These are phyloP conservation scores for Leptoclinus maculatus DNA, from an alignment of 2,797 vertebrate genomes.

Conservation along the genomic window DNA sequence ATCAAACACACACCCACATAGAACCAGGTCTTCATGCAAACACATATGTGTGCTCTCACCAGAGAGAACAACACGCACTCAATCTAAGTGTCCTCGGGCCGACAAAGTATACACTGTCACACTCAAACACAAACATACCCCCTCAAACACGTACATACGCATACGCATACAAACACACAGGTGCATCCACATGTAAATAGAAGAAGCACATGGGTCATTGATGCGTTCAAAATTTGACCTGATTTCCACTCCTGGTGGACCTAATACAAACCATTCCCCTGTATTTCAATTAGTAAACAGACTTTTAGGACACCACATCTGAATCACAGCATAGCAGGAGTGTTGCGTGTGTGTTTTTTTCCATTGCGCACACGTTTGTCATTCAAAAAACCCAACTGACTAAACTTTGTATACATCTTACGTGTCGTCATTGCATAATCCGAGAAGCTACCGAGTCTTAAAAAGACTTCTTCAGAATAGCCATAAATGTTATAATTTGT, in stretches of 20 bases:
- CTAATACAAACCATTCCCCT: conserved; percentile 56
- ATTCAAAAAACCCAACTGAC: conserved; percentile 2
- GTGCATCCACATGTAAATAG: conserved; percentile 77
- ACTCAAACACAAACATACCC: conserved; percentile 76
- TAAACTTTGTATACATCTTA: not conserved
- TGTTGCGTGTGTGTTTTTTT: conserved; percentile 13
- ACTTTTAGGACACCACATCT: conserved; percentile 49
- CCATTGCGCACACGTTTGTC: conserved; percentile 46
- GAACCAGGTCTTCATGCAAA: conserved; percentile 82
- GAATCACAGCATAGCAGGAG: conserved; percentile 45
- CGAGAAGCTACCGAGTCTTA: not conserved
- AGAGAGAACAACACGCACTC: conserved; percentile 75
- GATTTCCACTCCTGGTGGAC: conserved; percentile 57
- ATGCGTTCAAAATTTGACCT: conserved; percentile 46
- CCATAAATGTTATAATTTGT: not conserved
- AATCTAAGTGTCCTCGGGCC: conserved; percentile 73
- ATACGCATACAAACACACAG: conserved; percentile 75
- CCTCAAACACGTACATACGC: conserved; percentile 68
- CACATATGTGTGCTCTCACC: conserved; percentile 82
- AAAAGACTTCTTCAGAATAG: not conserved
- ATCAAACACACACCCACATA: conserved; percentile 88
- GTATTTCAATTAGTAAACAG: conserved; percentile 42
- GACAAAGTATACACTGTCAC: conserved; percentile 80
- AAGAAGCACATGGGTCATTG: conserved; percentile 51
- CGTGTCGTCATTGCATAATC: not conserved